Percentiles rank a stretch among this genome's conserved stretches.
These are phyloP conservation scores for Zhuqinia jingwanae DNA, from an alignment of 2,888 invertebrate species.

Conservation along the genomic window DNA sequence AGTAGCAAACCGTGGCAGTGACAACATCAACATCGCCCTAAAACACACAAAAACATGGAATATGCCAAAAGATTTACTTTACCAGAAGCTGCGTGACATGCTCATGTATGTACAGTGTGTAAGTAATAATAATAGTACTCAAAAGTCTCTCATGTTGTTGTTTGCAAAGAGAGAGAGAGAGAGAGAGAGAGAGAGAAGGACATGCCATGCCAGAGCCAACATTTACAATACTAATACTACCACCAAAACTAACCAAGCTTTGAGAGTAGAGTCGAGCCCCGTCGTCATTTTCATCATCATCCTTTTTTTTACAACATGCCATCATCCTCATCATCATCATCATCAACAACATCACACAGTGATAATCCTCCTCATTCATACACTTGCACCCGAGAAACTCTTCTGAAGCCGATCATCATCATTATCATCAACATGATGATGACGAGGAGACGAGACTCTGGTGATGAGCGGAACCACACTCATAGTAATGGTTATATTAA, in stretches of 20 bases:
- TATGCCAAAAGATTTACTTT: slow-evolving; percentile 68
- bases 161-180: slow-evolving; percentile 9
- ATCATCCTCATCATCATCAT: slow-evolving; percentile 55
- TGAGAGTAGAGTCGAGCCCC: slow-evolving; percentile 25
- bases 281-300: slow-evolving; percentile 61
- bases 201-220: slow-evolving; percentile 66
- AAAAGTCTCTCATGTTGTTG: slow-evolving; percentile 47
- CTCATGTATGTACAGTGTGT: slow-evolving; percentile 45
- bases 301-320: slow-evolving; percentile 52
- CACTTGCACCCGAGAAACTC: slow-evolving; percentile 41
- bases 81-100: slow-evolving; percentile 55
- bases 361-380: slow-evolving; percentile 66
- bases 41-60: slow-evolving; percentile 55
- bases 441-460: no score
- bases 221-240: slow-evolving; percentile 57
- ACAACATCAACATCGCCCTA: slow-evolving; percentile 45
- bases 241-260: slow-evolving; percentile 36
- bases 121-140: slow-evolving; percentile 53
- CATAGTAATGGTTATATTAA: slow-evolving; percentile 3
- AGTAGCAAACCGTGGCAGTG: neutral
- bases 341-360: slow-evolving; percentile 12
- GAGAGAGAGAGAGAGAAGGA: neutral
- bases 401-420: slow-evolving; percentile 7
- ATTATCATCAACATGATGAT: slow-evolving; percentile 25
- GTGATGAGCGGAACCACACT: slow-evolving; percentile 45